Evolutionary conservation across 2,888 invertebrate species (phyloP).

Genomic region (Nowickia ferox): DNA sequence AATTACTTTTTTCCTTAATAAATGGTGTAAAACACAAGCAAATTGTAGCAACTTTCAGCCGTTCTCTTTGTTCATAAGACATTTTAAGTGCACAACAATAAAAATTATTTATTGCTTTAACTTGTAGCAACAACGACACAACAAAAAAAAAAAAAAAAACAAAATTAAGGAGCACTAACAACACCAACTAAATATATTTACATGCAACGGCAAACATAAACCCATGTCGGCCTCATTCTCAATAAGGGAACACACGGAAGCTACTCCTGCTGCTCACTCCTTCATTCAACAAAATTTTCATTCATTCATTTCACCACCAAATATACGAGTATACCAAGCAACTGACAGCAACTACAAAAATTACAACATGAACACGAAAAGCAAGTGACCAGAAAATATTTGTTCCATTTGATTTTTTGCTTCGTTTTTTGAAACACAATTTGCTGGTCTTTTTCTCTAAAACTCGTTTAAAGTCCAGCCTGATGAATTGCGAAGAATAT

Average conservation of each 20-base stretch:
- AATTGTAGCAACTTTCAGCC: slow-evolving; percentile 50
- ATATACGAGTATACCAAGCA: background rate
- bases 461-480: slow-evolving; percentile 11
- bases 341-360: background rate
- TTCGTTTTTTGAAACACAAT: background rate
- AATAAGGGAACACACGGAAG: background rate
- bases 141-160: background rate
- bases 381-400: slow-evolving; percentile 45
- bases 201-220: slow-evolving; percentile 47
- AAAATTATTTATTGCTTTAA: slow-evolving; percentile 77
- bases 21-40: slow-evolving; percentile 43
- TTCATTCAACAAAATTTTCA: background rate
- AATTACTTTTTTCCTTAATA: background rate
- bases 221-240: slow-evolving; percentile 46
- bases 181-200: slow-evolving; percentile 11
- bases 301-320: background rate
- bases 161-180: background rate
- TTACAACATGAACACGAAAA: slow-evolving; percentile 28
- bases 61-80: slow-evolving; percentile 74
- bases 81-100: slow-evolving; percentile 77
- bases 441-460: background rate
- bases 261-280: background rate
- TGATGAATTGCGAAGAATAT: slow-evolving; percentile 16
- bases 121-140: slow-evolving; percentile 66
- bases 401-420: slow-evolving; percentile 31